Base-by-base conservation (phyloP, 2,888 invertebrate species). In the Therioaphis trifolii region DNA sequence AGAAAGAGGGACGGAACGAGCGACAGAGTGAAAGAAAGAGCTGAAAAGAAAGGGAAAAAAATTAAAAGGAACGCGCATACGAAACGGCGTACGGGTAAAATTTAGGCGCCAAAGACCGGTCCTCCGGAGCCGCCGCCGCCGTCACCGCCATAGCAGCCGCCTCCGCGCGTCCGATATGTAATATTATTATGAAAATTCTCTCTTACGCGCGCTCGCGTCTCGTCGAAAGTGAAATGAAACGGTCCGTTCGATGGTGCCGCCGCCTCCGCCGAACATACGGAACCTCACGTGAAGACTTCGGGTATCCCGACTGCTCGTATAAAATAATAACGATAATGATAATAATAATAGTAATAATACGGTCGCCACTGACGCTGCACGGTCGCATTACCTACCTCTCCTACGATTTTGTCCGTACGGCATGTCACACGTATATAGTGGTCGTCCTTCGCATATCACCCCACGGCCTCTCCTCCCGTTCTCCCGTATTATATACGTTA, bases 101-200 rank as follows among this genome's bases (percentile, higher is more conserved):
- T 78, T 78, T 78, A 69, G 78, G 68, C 68, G 78, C 78, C 76
- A 24, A 78, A 78, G 78, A 78, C 78, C 78, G 78, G 78, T 78
- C 78, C 68, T 40, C 52, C 78, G 76, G 27, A 63, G 29, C 15
- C 63, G 55, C 29, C 24, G 35, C n/a, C 11, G 35, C 35, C 35
- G 35, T 9, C 66, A 49, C 66, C 66, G 18, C 66, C 77, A n/a
- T n/a, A n/a, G n/a, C n/a, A n/a, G 9, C 49, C 52, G 24, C 18
- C 40, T 11, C 7, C 40, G 18, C 15, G 18, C 4, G 43, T 24
- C n/a, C 21, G 12, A 14, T n/a, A n/a, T 61, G 18, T 68, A 43
- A 14, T 43, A 21, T 21, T 35, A 18, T 72, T 35, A 72, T 52
- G 43, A 63, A 74, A 66, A 77, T 66, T 77, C 35, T 66, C 77